Conservation (phyloP, 1,140 invertebrate genomes). For the Drosophila lini region DNA sequence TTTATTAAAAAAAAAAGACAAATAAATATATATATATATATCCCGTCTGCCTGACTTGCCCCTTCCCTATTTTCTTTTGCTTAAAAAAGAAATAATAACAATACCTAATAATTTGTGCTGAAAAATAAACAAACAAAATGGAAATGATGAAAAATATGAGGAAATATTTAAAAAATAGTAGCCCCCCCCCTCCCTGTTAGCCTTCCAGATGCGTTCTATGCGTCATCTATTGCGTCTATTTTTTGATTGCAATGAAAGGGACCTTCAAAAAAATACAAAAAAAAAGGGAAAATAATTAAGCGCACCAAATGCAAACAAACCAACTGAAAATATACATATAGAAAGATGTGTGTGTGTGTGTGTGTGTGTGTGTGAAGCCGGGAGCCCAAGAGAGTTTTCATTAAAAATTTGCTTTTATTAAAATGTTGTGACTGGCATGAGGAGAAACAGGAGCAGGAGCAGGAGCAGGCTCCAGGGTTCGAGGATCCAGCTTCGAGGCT, state of each 20-base stretch:
- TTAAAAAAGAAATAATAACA: constrained; percentile 67
- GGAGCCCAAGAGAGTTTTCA: constrained; percentile 54
- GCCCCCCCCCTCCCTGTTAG: constrained; percentile 8
- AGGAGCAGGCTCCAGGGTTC: constrained; percentile 1
- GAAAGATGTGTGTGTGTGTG: background rate
- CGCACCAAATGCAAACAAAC: constrained; percentile 56
- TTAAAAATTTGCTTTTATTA: constrained; percentile 59
- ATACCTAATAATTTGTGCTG: constrained; percentile 79
- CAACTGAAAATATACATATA: constrained; percentile 28
- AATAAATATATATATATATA: constrained; percentile 7
- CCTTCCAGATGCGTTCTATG: constrained; percentile 63
- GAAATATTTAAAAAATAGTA: constrained; percentile 69
- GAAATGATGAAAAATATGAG: constrained; percentile 1
- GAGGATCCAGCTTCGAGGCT: constrained; percentile 11
- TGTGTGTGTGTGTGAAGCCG: background rate
- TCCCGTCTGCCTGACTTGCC: background rate
- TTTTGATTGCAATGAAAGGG: constrained; percentile 50
- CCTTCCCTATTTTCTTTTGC: background rate
- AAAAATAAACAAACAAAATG: constrained; percentile 67
- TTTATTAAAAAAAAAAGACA: constrained; percentile 13
- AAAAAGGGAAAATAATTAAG: constrained; percentile 42
- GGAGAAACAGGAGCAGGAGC: background rate
- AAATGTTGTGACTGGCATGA: constrained; percentile 40
- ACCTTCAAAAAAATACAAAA: constrained; percentile 37
- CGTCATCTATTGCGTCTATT: constrained; percentile 78